These are phyloP conservation scores for Anabacerthia variegaticeps DNA, from an alignment of 2,797 vertebrate species.

Conservation along the genomic window DNA sequence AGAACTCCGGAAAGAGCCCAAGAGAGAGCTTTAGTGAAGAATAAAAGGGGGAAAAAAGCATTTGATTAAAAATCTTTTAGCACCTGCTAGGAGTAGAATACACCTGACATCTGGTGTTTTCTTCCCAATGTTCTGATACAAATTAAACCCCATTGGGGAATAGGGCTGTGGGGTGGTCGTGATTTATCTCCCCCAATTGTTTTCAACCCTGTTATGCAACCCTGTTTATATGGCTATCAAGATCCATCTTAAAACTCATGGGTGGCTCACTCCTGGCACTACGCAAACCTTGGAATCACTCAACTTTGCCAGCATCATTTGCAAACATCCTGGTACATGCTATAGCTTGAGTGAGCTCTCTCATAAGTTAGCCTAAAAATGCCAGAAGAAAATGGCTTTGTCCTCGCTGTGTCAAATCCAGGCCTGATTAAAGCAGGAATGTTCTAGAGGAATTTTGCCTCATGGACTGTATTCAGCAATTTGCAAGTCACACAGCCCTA, in stretches of 20 bases:
- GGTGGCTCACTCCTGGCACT: neutral
- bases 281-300: neutral
- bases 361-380: neutral
- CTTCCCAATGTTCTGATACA: neutral
- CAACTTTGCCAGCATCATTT: neutral
- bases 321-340: neutral
- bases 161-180: neutral
- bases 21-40: neutral
- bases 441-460: conserved; percentile 20
- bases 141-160: neutral
- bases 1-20: neutral
- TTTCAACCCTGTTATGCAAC: neutral
- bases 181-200: neutral
- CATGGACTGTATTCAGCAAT: neutral
- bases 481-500: neutral
- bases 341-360: neutral
- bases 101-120: neutral
- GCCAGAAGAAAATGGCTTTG: neutral
- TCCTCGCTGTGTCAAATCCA: neutral
- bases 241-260: neutral
- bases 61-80: neutral
- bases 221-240: neutral
- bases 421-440: neutral
- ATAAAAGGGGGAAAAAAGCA: neutral
- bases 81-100: neutral